These are phyloP conservation scores for Tenrec ecaudatus DNA, from an alignment of 2,113 vertebrate genomes.

Conservation along the genomic window DNA sequence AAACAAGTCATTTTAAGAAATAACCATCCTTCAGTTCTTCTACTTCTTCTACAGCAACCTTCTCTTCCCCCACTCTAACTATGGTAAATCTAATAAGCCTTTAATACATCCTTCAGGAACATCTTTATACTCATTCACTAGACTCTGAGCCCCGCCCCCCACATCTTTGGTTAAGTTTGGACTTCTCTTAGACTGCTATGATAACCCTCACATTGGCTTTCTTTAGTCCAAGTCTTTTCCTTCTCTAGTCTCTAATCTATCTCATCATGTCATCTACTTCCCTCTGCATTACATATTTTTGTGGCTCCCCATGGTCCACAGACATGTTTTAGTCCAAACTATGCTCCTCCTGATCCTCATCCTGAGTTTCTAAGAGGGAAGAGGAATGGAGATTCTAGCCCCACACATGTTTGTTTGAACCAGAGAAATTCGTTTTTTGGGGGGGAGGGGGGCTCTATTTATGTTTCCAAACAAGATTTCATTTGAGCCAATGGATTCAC, in stretches of 20 bases:
- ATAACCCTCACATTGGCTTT: neutral
- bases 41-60: neutral
- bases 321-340: constrained; percentile 20
- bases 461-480: constrained; percentile 42
- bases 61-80: neutral
- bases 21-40: neutral
- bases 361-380: neutral
- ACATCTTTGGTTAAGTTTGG: neutral
- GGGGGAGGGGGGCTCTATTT: neutral
- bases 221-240: neutral
- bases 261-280: neutral
- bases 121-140: neutral
- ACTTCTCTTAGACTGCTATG: neutral
- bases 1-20: constrained; percentile 38
- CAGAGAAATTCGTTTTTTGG: neutral
- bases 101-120: constrained; percentile 16
- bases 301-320: neutral
- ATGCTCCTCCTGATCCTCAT: neutral
- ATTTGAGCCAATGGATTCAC: constrained; percentile 7
- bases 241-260: neutral
- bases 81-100: neutral
- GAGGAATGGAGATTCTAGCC: neutral
- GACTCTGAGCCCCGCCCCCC: neutral
- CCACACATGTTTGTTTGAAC: neutral
- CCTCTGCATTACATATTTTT: neutral